Evolutionary conservation across 2,797 vertebrate genomes (phyloP).

Genomic region (Micrastur ruficollis): DNA sequence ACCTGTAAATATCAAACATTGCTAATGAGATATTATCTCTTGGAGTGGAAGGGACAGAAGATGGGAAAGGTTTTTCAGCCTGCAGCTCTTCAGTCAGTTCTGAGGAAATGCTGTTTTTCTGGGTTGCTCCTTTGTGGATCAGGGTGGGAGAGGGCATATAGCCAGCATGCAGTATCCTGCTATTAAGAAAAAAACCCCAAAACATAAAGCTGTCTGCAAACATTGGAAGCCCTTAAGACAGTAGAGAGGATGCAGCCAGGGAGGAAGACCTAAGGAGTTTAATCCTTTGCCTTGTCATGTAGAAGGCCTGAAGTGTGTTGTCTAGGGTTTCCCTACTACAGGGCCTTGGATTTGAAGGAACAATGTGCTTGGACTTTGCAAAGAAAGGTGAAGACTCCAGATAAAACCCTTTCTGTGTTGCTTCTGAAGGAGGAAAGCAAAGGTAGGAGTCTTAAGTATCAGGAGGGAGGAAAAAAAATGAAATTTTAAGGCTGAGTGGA

Average conservation of each 20-base stretch:
- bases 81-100: background rate
- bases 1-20: slow-evolving; percentile 22
- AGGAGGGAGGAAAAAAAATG: background rate
- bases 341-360: background rate
- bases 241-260: background rate
- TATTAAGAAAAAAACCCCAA: background rate
- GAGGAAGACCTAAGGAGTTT: background rate
- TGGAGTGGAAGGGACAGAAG: background rate
- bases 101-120: background rate
- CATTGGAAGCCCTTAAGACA: background rate
- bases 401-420: background rate
- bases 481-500: background rate
- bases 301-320: background rate
- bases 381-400: background rate
- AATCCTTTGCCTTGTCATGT: background rate
- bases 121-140: background rate
- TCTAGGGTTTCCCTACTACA: background rate
- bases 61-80: background rate
- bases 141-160: background rate
- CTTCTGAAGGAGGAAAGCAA: background rate
- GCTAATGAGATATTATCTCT: background rate
- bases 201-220: background rate
- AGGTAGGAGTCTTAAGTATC: background rate
- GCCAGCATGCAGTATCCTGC: background rate
- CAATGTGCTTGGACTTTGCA: background rate